phyloP scores from a whole-genome alignment of 2,888 invertebrate species.

The Ommatoiulus sabulosus region DNA sequence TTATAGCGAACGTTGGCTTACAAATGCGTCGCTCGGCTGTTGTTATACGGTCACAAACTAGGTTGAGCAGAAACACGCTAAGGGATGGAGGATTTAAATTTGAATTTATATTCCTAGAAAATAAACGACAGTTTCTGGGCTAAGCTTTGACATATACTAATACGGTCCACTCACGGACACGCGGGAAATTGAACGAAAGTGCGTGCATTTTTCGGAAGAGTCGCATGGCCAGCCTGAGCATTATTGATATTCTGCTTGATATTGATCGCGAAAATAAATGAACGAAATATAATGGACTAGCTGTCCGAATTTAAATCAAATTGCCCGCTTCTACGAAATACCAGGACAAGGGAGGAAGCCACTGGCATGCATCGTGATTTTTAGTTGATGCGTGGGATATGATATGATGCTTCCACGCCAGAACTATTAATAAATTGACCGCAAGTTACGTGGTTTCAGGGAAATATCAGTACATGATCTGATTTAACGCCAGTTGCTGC shows the following conservation, averaged over 20 bases:
- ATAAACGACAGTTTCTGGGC: not conserved
- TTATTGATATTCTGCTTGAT: not conserved
- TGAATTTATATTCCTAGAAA: constrained; percentile 17
- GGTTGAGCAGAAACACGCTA: not conserved
- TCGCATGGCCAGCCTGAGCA: not conserved
- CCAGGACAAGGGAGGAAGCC: no score
- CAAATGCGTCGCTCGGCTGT: not conserved
- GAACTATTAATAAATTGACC: no score
- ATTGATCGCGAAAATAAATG: no score
- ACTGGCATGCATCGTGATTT: no score
- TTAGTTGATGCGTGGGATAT: no score
- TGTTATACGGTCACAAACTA: not conserved
- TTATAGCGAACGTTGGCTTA: not conserved
- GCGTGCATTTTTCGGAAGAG: not conserved
- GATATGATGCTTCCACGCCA: no score
- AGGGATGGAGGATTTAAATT: not conserved
- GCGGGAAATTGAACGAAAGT: not conserved
- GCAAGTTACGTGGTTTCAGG: no score
- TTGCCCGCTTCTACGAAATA: no score
- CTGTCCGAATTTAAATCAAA: no score
- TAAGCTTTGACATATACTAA: constrained; percentile 10
- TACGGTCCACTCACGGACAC: not conserved
- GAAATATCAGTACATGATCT: no score
- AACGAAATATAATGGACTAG: no score
- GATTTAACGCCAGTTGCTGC: no score